Evolutionary conservation across 2,797 vertebrate genomes (phyloP).

Genomic region (Pangasius mekongensis): DNA sequence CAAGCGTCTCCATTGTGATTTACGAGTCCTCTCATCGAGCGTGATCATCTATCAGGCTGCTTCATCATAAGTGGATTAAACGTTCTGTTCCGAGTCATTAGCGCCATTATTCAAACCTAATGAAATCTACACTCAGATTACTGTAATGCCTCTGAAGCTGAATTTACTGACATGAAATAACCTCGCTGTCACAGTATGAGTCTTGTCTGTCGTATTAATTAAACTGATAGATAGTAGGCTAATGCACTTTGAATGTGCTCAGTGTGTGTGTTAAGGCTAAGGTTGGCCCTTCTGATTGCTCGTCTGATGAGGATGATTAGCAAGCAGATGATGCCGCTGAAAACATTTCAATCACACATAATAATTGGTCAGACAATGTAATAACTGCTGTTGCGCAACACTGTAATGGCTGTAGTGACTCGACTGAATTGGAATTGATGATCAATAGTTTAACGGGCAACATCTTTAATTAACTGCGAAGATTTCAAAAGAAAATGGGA

Average conservation of each 20-base stretch:
- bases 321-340: conserved; percentile 34
- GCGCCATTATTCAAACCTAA: conserved; percentile 61
- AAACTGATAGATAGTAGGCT: conserved; percentile 51
- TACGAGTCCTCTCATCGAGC: conserved; percentile 43
- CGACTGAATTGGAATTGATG: background rate
- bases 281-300: conserved; percentile 42
- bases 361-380: conserved; percentile 42
- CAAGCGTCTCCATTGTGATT: conserved; percentile 41
- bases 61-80: conserved; percentile 64
- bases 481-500: background rate
- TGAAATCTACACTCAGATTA: conserved; percentile 62
- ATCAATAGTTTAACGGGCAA: background rate
- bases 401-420: background rate
- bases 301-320: conserved; percentile 51
- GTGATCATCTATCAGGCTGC: conserved; percentile 56
- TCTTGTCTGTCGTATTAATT: conserved; percentile 58
- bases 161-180: conserved; percentile 63
- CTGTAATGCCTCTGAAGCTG: conserved; percentile 53
- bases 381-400: conserved; percentile 13
- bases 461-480: background rate
- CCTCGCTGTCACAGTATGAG: conserved; percentile 54
- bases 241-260: conserved; percentile 49
- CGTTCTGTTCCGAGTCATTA: conserved; percentile 60
- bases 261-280: conserved; percentile 40
- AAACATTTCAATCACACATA: conserved; percentile 42